A percentile compares a stretch with the other conserved stretches of the same genome.
These are phyloP conservation scores for Pygmarrhopalites habei DNA, from an alignment of 1,140 invertebrate species.

Conservation along the genomic window DNA sequence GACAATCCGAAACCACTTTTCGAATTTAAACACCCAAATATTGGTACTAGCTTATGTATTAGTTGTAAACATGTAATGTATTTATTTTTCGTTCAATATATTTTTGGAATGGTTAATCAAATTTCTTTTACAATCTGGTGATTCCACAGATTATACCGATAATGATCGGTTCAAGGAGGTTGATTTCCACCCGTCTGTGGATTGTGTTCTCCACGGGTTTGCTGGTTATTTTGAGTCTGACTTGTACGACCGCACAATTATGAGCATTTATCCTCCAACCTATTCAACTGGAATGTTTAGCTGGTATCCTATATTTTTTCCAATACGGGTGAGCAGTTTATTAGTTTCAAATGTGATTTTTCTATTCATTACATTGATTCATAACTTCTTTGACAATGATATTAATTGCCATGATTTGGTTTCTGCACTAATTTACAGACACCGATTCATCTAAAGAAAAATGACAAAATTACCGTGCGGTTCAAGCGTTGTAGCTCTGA, in stretches of 20 bases:
- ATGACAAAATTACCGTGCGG: conserved; percentile 64
- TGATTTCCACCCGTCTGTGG: conserved; percentile 61
- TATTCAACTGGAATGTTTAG: conserved; percentile 88
- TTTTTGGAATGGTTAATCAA: too few relatives aligned
- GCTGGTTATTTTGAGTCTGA: conserved; percentile 88
- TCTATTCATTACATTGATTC: too few relatives aligned
- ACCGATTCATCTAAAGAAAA: conserved; percentile 63
- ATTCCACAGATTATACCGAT: too few relatives aligned
- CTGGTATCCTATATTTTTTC: conserved; percentile 96
- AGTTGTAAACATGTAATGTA: too few relatives aligned
- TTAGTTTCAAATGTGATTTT: conserved; percentile 15
- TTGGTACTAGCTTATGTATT: conserved; percentile 46
- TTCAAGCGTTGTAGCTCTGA: conserved; percentile 76
- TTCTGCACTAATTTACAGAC: conserved; percentile 50
- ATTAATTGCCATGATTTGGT: too few relatives aligned
- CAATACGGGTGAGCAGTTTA: conserved; percentile 60
- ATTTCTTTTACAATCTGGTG: conserved; percentile 39
- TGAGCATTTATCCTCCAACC: conserved; percentile 83
- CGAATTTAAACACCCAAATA: conserved; percentile 81
- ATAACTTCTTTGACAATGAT: too few relatives aligned
- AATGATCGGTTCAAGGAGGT: conserved; percentile 59
- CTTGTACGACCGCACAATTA: conserved; percentile 71
- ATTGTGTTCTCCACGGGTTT: conserved; percentile 83
- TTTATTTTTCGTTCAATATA: conserved; percentile 12
- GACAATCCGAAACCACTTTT: conserved; percentile 71